phyloP scores from a whole-genome alignment of 2,888 invertebrate species.

The Drosophila borborema region DNA sequence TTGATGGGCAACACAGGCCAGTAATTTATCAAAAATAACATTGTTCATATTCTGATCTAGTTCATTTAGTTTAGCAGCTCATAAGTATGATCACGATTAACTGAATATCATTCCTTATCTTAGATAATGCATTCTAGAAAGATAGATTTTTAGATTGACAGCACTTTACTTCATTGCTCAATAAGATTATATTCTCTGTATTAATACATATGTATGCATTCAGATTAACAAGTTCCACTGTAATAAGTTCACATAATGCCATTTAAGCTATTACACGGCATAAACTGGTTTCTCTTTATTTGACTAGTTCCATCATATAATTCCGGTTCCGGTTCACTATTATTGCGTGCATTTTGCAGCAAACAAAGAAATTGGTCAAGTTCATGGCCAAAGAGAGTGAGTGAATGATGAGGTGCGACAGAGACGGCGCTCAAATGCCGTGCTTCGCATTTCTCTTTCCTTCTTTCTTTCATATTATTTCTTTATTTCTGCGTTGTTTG shows the following conservation, averaged over 20 bases:
- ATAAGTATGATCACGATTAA: no score
- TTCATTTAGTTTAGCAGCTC: neutral
- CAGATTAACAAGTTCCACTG: neutral
- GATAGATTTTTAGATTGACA: no score
- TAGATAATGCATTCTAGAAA: no score
- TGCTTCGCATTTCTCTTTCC: slow-evolving; percentile 4
- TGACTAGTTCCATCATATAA: slow-evolving; percentile 11
- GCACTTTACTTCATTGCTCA: neutral
- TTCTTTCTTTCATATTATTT: slow-evolving; percentile 4
- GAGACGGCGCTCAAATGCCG: slow-evolving; percentile 21
- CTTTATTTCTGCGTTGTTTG: slow-evolving; percentile 26
- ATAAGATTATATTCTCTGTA: neutral
- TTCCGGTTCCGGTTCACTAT: slow-evolving; percentile 10
- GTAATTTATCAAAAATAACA: neutral
- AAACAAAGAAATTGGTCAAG: slow-evolving; percentile 55
- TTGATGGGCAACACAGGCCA: neutral
- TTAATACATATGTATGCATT: no score
- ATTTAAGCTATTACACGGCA: slow-evolving; percentile 6
- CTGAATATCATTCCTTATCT: no score
- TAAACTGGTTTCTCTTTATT: slow-evolving; percentile 20
- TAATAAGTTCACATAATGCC: neutral
- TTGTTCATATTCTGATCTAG: neutral
- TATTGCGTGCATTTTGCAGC: slow-evolving; percentile 19
- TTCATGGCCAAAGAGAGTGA: slow-evolving; percentile 64
- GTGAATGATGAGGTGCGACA: slow-evolving; percentile 25